Evolutionary conservation across 2,797 vertebrate genomes (phyloP).

Genomic region (Miichthys miiuy): DNA sequence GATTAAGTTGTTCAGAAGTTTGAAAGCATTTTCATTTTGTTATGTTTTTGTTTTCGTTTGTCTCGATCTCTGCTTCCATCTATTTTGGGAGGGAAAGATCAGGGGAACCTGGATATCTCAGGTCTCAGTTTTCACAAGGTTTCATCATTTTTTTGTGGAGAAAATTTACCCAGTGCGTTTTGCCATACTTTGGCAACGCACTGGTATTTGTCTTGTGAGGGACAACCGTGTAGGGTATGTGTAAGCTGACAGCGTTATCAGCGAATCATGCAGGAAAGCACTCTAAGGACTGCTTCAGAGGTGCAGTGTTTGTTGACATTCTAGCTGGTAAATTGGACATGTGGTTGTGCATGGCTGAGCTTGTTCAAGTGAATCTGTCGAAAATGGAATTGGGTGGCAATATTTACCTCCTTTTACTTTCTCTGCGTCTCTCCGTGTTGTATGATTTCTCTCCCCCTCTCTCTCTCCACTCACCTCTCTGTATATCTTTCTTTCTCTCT

Average conservation of each 20-base stretch:
- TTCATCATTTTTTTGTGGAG: conserved; percentile 58
- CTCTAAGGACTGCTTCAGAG: conserved; percentile 62
- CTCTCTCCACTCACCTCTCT: neutral
- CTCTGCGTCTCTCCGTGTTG: conserved; percentile 35
- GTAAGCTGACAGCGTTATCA: conserved; percentile 61
- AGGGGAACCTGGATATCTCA: conserved; percentile 34
- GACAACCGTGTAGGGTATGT: conserved; percentile 48
- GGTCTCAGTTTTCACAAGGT: conserved; percentile 55
- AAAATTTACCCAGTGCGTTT: conserved; percentile 58
- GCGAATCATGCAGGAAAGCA: conserved; percentile 53
- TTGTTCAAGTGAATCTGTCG: conserved; percentile 68
- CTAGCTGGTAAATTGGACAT: conserved; percentile 73
- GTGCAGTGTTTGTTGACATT: conserved; percentile 73
- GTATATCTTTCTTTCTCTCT: conserved; percentile 16
- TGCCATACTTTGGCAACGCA: conserved; percentile 37
- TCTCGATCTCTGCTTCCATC: conserved; percentile 13
- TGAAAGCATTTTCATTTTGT: conserved; percentile 38
- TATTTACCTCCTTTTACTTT: conserved; percentile 60
- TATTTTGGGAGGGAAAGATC: conserved; percentile 21
- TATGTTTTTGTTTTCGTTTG: conserved; percentile 15
- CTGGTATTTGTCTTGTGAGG: conserved; percentile 62
- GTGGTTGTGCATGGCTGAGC: conserved; percentile 71
- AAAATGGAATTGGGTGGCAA: conserved; percentile 66
- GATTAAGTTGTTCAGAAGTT: conserved; percentile 7
- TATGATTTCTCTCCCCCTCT: conserved; percentile 34